These are phyloP conservation scores for Lepus europaeus DNA, from an alignment of 2,113 vertebrate genomes.

Conservation along the genomic window DNA sequence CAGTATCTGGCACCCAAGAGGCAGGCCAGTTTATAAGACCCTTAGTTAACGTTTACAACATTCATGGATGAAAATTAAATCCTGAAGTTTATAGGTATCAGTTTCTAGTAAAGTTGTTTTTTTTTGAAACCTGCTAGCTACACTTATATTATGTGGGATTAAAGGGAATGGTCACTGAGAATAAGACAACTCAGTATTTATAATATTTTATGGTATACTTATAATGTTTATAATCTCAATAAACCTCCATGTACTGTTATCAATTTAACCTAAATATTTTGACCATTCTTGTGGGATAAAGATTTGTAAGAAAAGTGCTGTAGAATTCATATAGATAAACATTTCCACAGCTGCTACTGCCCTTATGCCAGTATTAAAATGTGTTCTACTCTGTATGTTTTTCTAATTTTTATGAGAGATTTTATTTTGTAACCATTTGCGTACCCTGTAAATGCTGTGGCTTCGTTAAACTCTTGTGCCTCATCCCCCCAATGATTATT, in stretches of 20 bases:
- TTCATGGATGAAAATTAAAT: constrained; percentile 59
- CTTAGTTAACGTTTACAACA: constrained; percentile 1
- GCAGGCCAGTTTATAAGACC: constrained; percentile 9
- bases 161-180: constrained; percentile 44
- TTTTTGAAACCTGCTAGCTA: constrained; percentile 19
- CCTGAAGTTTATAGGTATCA: constrained; percentile 14
- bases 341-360: constrained; percentile 73
- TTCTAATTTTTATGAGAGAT: constrained; percentile 64
- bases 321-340: constrained; percentile 32
- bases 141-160: constrained; percentile 58
- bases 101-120: background rate
- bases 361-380: constrained; percentile 74
- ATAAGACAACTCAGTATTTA: constrained; percentile 22
- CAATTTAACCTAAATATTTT: constrained; percentile 60
- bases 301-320: constrained; percentile 17
- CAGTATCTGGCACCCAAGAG: constrained; percentile 8
- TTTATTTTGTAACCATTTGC: constrained; percentile 64
- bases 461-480: constrained; percentile 62
- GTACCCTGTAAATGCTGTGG: background rate
- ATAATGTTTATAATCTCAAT: constrained; percentile 53
- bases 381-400: constrained; percentile 35
- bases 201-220: constrained; percentile 58
- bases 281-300: constrained; percentile 60
- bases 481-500: background rate
- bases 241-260: constrained; percentile 56